Conservation (phyloP, 2,888 invertebrate species). For the Pollenia angustigena region DNA sequence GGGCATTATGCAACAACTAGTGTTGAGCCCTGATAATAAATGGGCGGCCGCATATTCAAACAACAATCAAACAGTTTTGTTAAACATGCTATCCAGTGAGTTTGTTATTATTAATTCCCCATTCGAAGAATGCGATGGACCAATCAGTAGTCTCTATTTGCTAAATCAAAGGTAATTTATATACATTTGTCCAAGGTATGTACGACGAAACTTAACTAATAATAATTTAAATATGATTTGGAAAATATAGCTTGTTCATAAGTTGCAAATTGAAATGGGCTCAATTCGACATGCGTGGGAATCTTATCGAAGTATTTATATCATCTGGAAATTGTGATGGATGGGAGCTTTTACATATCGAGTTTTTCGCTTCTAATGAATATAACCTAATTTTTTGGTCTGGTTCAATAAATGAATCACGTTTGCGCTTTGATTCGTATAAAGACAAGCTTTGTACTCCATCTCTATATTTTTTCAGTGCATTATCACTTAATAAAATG, state of each 20-base stretch:
- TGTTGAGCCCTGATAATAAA: conserved; percentile 96
- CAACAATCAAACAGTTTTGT: conserved; percentile 96
- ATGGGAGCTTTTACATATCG: conserved; percentile 91
- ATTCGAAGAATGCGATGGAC: conserved; percentile 86
- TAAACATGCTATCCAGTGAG: conserved; percentile 97
- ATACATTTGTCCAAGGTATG: neutral
- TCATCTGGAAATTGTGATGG: conserved; percentile 86
- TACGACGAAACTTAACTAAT: neutral
- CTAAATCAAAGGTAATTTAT: conserved; percentile 86
- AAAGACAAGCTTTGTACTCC: conserved; percentile 79
- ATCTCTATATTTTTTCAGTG: conserved; percentile 83
- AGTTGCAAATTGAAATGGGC: conserved; percentile 92
- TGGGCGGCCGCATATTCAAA: conserved; percentile 98
- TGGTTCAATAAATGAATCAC: conserved; percentile 90
- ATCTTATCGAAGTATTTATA: conserved; percentile 86
- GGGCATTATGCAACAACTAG: conserved; percentile 97
- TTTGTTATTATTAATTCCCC: conserved; percentile 94
- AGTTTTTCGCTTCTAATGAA: conserved; percentile 88
- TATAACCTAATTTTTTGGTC: conserved; percentile 92
- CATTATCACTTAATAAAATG: conserved; percentile 88
- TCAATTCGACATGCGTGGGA: conserved; percentile 91
- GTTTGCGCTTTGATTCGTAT: conserved; percentile 88
- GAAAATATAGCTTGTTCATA: conserved; percentile 87
- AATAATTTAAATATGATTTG: neutral
- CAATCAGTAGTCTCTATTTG: conserved; percentile 87